A percentile compares a stretch with the other conserved stretches of the same genome.
phyloP scores from a whole-genome alignment of 1,140 invertebrate species.

The Schlechtendalia chinensis region DNA sequence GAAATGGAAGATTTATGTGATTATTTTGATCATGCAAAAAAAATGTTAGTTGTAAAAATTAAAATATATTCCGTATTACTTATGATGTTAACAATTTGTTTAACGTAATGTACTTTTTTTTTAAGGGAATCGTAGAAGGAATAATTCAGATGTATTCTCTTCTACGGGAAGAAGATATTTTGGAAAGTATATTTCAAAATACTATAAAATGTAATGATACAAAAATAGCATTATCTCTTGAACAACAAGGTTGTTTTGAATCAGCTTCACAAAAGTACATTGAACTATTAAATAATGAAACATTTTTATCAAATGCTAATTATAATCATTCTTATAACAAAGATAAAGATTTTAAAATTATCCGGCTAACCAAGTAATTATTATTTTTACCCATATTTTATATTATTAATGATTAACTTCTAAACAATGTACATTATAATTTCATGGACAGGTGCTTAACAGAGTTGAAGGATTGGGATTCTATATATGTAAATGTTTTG shows the following conservation, averaged over 20 bases:
- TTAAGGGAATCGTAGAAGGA: constrained; percentile 11
- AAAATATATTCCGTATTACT: neutral
- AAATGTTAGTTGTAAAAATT: constrained; percentile 27
- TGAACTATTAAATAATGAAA: neutral
- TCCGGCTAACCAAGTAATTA: constrained; percentile 35
- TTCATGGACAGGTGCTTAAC: constrained; percentile 1
- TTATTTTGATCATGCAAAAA: constrained; percentile 6
- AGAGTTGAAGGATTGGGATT: constrained; percentile 16
- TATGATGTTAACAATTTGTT: neutral
- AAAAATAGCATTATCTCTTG: constrained; percentile 17
- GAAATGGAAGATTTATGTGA: constrained; percentile 31
- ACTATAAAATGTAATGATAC: constrained; percentile 1
- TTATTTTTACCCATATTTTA: neutral
- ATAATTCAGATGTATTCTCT: constrained; percentile 34
- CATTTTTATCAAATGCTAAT: neutral
- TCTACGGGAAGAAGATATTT: constrained; percentile 11
- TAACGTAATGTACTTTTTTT: neutral
- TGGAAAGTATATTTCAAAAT: constrained; percentile 21
- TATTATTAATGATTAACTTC: no score
- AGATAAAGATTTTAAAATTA: neutral
- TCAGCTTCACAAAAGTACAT: constrained; percentile 9
- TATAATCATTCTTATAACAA: neutral
- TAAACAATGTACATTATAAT: neutral
- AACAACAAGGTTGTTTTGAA: constrained; percentile 26
- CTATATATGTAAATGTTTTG: neutral